These are phyloP conservation scores for Pleuronectes platessa DNA, from an alignment of 2,113 vertebrate species.

Conservation along the genomic window DNA sequence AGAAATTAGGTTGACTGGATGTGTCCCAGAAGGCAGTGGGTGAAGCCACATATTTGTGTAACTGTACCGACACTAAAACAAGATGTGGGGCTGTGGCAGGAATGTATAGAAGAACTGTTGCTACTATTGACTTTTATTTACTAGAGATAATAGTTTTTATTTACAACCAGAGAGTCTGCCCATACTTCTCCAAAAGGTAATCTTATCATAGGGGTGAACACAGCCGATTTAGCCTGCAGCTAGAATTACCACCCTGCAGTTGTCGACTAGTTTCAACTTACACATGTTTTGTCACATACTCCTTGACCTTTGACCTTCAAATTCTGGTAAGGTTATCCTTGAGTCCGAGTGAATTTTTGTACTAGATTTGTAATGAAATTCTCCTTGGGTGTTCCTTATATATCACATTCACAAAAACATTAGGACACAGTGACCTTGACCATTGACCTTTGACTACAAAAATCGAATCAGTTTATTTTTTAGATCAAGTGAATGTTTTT, in stretches of 20 bases:
- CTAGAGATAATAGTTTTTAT: neutral
- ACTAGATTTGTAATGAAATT: too few relatives aligned
- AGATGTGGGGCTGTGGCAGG: conserved; percentile 25
- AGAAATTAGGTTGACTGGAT: conserved; percentile 79
- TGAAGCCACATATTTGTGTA: conserved; percentile 68
- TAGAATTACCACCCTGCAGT: neutral
- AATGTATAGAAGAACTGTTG: conserved; percentile 11
- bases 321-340: too few relatives aligned
- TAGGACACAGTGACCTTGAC: neutral
- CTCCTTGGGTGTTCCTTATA: too few relatives aligned
- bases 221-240: conserved; percentile 7
- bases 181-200: neutral
- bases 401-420: too few relatives aligned
- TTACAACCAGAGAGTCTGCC: neutral
- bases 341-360: too few relatives aligned
- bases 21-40: conserved; percentile 63
- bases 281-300: too few relatives aligned
- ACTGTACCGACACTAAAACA: conserved; percentile 52
- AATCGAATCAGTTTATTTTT: neutral
- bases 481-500: neutral
- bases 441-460: neutral
- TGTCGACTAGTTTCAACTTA: too few relatives aligned
- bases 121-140: conserved; percentile 13
- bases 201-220: neutral
- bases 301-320: too few relatives aligned